These are phyloP conservation scores for Chirona hameri DNA, from an alignment of 2,888 invertebrate species.

Conservation along the genomic window DNA sequence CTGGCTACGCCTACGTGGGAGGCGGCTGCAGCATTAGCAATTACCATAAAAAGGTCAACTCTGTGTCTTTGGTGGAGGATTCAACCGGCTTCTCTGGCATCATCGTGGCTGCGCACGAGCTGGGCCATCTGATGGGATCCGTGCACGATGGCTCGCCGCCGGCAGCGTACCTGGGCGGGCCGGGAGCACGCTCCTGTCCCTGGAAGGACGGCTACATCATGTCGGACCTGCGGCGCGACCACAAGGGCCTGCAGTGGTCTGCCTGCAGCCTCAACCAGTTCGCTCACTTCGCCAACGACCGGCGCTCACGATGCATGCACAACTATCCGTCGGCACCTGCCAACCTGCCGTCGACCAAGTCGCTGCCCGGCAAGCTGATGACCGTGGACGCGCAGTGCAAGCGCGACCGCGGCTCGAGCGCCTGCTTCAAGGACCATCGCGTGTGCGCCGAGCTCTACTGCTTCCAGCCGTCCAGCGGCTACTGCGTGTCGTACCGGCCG, in stretches of 20 bases:
- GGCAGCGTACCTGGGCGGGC: conserved; percentile 27
- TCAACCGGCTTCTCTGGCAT: conserved; percentile 31
- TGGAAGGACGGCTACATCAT: conserved; percentile 31
- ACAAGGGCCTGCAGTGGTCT: conserved; percentile 29
- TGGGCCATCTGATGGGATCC: conserved; percentile 30
- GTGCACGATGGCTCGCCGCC: conserved; percentile 30
- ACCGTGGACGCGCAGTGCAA: conserved; percentile 14
- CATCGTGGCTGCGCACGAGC: conserved; percentile 31
- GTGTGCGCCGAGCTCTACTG: conserved; percentile 29
- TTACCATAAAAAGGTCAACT: conserved; percentile 7
- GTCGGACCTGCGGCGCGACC: conserved; percentile 7
- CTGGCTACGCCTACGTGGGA: conserved; percentile 32
- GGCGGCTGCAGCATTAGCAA: conserved; percentile 28
- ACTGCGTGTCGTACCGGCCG: conserved; percentile 31
- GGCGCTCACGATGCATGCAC: conserved; percentile 9
- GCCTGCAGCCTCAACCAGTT: not conserved
- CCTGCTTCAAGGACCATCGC: conserved; percentile 27
- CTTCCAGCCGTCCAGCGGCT: not conserved
- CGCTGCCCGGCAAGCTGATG: conserved; percentile 25
- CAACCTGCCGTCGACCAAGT: conserved; percentile 31
- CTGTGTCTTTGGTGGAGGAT: conserved; percentile 31
- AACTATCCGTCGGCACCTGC: not conserved
- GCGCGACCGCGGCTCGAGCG: not conserved
- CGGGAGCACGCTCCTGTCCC: conserved; percentile 23
- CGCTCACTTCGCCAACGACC: conserved; percentile 1